Evolutionary conservation across 2,113 vertebrate genomes (phyloP).

Genomic region (Corythoichthys haematopterus): DNA sequence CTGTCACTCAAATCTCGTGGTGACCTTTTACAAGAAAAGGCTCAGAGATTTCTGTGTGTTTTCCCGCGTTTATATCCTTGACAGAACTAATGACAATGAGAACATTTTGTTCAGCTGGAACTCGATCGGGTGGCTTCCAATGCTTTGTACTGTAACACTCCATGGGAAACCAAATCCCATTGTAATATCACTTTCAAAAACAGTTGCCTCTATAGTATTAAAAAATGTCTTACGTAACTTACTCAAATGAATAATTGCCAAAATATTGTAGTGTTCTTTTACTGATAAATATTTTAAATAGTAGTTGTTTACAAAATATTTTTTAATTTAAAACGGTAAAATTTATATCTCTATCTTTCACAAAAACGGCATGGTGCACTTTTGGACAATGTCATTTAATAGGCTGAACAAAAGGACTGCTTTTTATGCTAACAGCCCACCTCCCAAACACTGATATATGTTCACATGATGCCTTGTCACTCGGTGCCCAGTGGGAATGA

Average conservation of each 20-base stretch:
- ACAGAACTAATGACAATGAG: slow-evolving; percentile 11
- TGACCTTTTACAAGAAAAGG: slow-evolving; percentile 87
- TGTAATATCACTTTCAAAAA: neutral
- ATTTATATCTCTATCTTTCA: too few species aligned
- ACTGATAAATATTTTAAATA: too few species aligned
- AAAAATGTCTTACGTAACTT: too few species aligned
- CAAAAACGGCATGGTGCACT: too few species aligned
- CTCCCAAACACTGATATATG: neutral
- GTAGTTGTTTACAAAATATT: too few species aligned
- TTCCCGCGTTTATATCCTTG: slow-evolving; percentile 13
- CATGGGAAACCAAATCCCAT: neutral
- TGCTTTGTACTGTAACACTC: slow-evolving; percentile 9
- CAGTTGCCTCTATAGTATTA: neutral
- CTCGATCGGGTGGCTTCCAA: slow-evolving; percentile 9
- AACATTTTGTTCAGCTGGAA: slow-evolving; percentile 10
- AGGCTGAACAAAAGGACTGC: neutral
- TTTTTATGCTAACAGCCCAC: neutral
- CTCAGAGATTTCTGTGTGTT: slow-evolving; percentile 37
- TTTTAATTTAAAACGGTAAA: too few species aligned
- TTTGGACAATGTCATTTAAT: too few species aligned
- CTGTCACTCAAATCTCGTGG: slow-evolving; percentile 89
- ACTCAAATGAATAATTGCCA: too few species aligned
- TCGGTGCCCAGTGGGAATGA: slow-evolving; percentile 9
- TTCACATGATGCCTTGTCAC: neutral
- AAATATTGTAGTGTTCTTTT: too few species aligned